phyloP scores from a whole-genome alignment of 2,113 vertebrate genomes.

The Lampris megalopsis region DNA sequence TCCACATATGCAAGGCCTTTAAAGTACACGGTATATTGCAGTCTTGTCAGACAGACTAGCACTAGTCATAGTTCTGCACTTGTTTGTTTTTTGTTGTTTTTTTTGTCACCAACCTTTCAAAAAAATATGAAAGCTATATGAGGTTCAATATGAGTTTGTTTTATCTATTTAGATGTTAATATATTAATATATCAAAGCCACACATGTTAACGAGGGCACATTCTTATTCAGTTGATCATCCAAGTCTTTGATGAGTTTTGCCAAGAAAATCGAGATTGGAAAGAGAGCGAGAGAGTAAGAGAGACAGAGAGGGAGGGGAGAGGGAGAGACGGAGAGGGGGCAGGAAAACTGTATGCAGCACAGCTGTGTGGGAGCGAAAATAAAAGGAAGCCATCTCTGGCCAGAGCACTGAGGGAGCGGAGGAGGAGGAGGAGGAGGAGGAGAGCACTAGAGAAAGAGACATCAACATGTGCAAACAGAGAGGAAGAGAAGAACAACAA shows the following conservation, averaged over 20 bases:
- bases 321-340: background rate
- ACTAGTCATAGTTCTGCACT: conserved; percentile 34
- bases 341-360: background rate
- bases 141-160: conserved; percentile 37
- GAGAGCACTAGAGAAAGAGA: background rate
- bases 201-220: conserved; percentile 23
- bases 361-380: conserved; percentile 25
- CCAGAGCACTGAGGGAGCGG: background rate
- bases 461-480: conserved; percentile 6
- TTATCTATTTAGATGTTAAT: conserved; percentile 64
- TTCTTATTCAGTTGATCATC: conserved; percentile 26
- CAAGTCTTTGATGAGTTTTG: conserved; percentile 7
- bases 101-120: conserved; percentile 18
- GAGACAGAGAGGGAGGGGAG: background rate
- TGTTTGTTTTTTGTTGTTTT: background rate
- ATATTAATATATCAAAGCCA: conserved; percentile 55
- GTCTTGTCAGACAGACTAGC: conserved; percentile 12
- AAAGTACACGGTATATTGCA: conserved; percentile 2
- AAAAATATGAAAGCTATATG: conserved; percentile 32
- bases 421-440: background rate
- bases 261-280: background rate
- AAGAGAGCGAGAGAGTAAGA: background rate
- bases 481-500: conserved; percentile 16
- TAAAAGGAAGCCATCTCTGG: conserved; percentile 26
- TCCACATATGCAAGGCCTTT: conserved; percentile 6